Base-by-base conservation (phyloP, 2,888 invertebrate genomes). In the Cataglyphis altisquamis region DNA sequence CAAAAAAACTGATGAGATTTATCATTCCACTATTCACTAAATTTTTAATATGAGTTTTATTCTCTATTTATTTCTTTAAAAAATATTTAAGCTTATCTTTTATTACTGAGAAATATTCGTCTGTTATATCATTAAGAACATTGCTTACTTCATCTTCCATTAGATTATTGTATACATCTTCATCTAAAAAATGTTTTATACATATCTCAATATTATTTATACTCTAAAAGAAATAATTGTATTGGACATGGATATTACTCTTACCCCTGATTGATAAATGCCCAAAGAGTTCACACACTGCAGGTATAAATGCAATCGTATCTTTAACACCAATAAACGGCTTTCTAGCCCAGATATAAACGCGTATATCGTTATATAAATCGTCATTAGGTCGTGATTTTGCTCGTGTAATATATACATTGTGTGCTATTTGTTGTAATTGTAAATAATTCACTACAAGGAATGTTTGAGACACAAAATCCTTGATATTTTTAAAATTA, bases 251-350 rank as follows among this genome's bases (percentile, higher is more conserved):
- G 18, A 45, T 89, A 95, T 64, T 32, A 41, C 67, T 87, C 90
- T 96, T 94, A 97, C 97, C 95, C 94, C 96, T 97, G 3, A 97
- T 95, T 0, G 97, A 96, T 81, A 98, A 95, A 95, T 97, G 98
- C 5, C 98, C 98, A 91, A 97, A 97, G 0, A 98, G 93, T 94
- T 98, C 98, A 90, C 97, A 97, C 41, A 96, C 96, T n/a, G 97
- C 98, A 15, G 97, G 96, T 95, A 97, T 96, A 82, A 97, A 96
- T 1, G 95, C 95, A 0, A 91, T 93, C 21, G 96, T 92, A 82
- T 96, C 95, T 92, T 97, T 97, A 0, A 95, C 93, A 0, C 96
- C 96, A 52, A 93, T 94, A 64, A 95, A 95, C 41, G 96, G 95
- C 85, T 95, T 96, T 81, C 97, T 95, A 0, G 96, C 96, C 96